These are phyloP conservation scores for Tetropium fuscum DNA, from an alignment of 2,888 invertebrate genomes.

Conservation along the genomic window DNA sequence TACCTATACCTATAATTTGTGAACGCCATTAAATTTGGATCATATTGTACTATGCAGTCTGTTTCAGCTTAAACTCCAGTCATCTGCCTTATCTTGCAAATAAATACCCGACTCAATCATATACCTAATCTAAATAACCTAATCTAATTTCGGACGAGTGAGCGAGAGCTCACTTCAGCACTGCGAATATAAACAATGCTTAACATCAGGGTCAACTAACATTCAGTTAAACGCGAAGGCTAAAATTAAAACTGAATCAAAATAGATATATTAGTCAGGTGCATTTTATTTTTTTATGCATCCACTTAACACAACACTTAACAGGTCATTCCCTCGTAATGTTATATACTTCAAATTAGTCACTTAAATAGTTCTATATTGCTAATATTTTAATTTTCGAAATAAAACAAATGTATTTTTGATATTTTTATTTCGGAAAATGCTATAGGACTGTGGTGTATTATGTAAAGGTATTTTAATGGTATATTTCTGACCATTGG, in stretches of 20 bases:
- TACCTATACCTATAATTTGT: neutral
- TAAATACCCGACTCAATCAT: constrained; percentile 3
- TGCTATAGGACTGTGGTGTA: no score
- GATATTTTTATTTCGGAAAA: no score
- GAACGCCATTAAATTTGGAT: constrained; percentile 11
- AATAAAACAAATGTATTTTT: no score
- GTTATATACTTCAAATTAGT: no score
- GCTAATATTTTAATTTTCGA: no score
- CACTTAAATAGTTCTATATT: no score
- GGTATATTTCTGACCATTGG: no score
- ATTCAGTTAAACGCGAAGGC: constrained; percentile 35
- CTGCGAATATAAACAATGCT: constrained; percentile 23
- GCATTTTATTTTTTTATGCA: constrained; percentile 22
- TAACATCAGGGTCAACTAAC: constrained; percentile 41
- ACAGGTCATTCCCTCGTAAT: constrained; percentile 22
- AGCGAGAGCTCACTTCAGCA: constrained; percentile 17
- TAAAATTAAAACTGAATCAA: constrained; percentile 37
- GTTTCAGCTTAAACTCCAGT: constrained; percentile 5
- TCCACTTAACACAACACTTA: constrained; percentile 11
- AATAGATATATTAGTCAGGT: constrained; percentile 41
- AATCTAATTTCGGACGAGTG: no score
- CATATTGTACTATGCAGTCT: constrained; percentile 19
- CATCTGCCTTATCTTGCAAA: constrained; percentile 6
- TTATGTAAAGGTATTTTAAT: no score
- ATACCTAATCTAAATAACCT: no score